phyloP scores from a whole-genome alignment of 2,113 vertebrate species.

The Bubo blakistoni region DNA sequence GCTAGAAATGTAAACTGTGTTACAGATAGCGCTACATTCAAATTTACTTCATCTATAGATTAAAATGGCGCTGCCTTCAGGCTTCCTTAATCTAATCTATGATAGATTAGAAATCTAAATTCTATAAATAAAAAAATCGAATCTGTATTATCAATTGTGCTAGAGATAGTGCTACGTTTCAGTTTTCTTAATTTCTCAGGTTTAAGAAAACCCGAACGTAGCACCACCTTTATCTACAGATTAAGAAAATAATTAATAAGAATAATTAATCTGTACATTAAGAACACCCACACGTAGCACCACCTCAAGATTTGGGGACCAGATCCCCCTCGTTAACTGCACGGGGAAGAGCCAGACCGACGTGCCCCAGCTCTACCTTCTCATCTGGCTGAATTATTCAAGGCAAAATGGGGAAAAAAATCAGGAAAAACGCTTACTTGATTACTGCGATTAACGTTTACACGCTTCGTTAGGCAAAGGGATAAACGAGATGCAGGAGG shows the following conservation, averaged over 20 bases:
- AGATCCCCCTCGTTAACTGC: rapidly evolving
- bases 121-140: neutral
- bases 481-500: rapidly evolving
- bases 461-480: neutral
- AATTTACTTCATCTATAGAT: neutral
- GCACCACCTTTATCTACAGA: neutral
- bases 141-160: no score
- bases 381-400: neutral
- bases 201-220: neutral
- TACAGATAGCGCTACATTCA: neutral
- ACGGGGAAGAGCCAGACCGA: no score
- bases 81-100: neutral
- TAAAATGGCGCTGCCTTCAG: neutral
- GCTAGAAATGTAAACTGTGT: neutral
- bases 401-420: rapidly evolving
- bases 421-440: neutral
- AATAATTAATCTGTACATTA: neutral
- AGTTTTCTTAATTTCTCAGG: neutral
- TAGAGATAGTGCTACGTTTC: rapidly evolving
- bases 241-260: no score
- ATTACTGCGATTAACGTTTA: rapidly evolving
- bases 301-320: rapidly evolving
- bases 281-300: rapidly evolving
- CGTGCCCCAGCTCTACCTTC: rapidly evolving
- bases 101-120: no score